These are phyloP conservation scores for Staurois parvus DNA, from an alignment of 2,797 vertebrate species.

Conservation along the genomic window DNA sequence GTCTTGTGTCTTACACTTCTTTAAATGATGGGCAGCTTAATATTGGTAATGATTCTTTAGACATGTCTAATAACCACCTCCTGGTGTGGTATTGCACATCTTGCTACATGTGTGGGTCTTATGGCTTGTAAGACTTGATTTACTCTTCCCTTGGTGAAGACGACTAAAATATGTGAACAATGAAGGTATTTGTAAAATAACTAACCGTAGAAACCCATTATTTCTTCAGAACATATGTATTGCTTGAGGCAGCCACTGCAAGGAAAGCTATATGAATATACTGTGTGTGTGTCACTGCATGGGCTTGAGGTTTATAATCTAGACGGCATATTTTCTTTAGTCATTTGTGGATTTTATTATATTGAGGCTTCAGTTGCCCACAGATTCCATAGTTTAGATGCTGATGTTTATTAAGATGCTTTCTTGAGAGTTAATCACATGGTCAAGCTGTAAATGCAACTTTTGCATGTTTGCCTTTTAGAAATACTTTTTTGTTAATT, in stretches of 20 bases:
- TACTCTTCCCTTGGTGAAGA: constrained; percentile 53
- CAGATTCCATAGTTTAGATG: neutral
- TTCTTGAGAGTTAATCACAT: neutral
- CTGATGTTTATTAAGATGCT: neutral
- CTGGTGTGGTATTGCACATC: constrained; percentile 45
- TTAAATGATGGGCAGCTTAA: constrained; percentile 15
- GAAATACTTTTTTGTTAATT: neutral
- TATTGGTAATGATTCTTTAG: constrained; percentile 31
- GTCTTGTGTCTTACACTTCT: neutral
- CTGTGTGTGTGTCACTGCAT: constrained; percentile 50
- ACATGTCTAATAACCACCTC: constrained; percentile 46
- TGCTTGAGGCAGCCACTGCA: constrained; percentile 50
- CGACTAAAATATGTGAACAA: constrained; percentile 41
- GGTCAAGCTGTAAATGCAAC: neutral
- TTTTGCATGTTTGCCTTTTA: neutral
- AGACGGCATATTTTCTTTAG: constrained; percentile 18
- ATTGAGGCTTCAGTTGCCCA: neutral
- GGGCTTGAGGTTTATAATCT: constrained; percentile 36
- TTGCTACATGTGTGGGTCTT: constrained; percentile 56
- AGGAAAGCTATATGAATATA: neutral
- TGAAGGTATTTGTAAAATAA: constrained; percentile 60
- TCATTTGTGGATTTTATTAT: neutral
- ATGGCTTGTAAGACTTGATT: constrained; percentile 37
- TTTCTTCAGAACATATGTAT: constrained; percentile 48
- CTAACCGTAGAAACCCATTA: constrained; percentile 54